Evolutionary conservation across 2,113 vertebrate genomes (phyloP).

Genomic region (Apaloderma vittatum): DNA sequence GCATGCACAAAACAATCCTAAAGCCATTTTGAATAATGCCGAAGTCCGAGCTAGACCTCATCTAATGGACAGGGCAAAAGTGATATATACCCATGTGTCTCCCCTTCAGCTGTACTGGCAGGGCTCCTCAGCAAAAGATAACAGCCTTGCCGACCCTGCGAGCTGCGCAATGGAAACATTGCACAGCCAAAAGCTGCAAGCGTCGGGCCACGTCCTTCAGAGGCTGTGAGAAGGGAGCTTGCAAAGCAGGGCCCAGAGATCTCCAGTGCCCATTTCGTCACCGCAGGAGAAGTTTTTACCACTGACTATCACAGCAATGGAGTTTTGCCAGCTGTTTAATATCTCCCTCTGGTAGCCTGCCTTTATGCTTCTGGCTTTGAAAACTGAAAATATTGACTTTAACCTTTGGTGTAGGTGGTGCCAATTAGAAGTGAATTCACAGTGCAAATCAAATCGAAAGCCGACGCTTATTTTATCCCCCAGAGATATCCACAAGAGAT

Average conservation of each 20-base stretch:
- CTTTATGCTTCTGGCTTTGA: not conserved
- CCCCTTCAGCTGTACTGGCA: not conserved
- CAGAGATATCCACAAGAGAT: not conserved
- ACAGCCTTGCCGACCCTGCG: not conserved
- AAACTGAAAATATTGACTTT: conserved; percentile 10
- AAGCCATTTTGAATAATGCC: not conserved
- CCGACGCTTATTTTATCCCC: not conserved
- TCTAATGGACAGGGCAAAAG: not conserved
- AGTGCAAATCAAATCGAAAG: not conserved
- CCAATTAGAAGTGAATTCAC: conserved; percentile 1
- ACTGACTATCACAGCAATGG: not conserved
- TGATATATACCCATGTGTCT: not conserved
- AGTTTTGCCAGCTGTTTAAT: not conserved
- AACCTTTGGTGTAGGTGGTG: not conserved
- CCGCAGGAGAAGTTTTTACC: not conserved
- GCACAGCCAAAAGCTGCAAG: not conserved
- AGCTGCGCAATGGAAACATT: not conserved
- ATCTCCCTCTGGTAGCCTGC: not conserved
- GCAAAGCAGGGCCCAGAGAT: not conserved
- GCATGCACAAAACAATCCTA: not conserved
- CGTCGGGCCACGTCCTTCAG: not conserved
- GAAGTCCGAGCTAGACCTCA: not conserved
- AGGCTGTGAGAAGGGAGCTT: not conserved
- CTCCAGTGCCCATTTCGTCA: not conserved
- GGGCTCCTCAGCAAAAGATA: not conserved